Evolutionary conservation across 2,113 vertebrate genomes (phyloP).

Genomic region (Cyprinodon brontotheroides): DNA sequence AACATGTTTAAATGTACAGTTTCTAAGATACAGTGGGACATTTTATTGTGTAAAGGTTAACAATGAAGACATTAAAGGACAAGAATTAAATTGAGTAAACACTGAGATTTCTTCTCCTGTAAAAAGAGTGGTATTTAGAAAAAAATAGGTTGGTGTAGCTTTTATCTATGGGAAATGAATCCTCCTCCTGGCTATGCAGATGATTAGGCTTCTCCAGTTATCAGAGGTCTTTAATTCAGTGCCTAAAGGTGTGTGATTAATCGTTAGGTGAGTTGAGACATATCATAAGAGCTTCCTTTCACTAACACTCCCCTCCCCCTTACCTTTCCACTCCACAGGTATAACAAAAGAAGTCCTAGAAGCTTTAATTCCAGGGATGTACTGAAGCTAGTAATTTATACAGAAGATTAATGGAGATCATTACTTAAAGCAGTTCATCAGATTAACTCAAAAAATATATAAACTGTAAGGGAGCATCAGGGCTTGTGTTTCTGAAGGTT

Average conservation of each 20-base stretch:
- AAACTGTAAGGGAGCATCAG: slow-evolving; percentile 18
- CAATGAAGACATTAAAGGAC: not conserved
- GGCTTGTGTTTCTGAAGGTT: slow-evolving; percentile 4
- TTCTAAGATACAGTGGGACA: not conserved
- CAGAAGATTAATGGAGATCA: slow-evolving; percentile 68
- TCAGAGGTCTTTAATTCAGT: slow-evolving; percentile 77
- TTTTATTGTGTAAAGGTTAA: not conserved
- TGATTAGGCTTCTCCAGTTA: slow-evolving; percentile 75
- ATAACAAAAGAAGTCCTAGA: slow-evolving; percentile 75
- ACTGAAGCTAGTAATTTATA: slow-evolving; percentile 66
- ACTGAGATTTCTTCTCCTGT: not conserved
- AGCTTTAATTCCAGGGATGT: slow-evolving; percentile 47
- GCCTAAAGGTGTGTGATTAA: slow-evolving; percentile 79
- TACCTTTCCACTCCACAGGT: slow-evolving; percentile 71
- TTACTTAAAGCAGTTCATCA: slow-evolving; percentile 58
- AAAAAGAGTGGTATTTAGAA: slow-evolving; percentile 18
- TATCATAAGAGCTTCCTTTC: slow-evolving; percentile 50
- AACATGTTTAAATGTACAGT: not conserved
- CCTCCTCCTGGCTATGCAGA: slow-evolving; percentile 70
- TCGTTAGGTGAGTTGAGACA: slow-evolving; percentile 76
- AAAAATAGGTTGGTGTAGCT: slow-evolving; percentile 56
- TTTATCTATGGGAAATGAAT: slow-evolving; percentile 61
- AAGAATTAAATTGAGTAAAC: slow-evolving; percentile 2
- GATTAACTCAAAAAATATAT: slow-evolving; percentile 53
- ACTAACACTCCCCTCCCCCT: slow-evolving; percentile 53